Evolutionary conservation across 2,888 invertebrate species (phyloP), one percentile per base, ranked within the genome.

Genomic region (Chironomus riparius): DNA sequence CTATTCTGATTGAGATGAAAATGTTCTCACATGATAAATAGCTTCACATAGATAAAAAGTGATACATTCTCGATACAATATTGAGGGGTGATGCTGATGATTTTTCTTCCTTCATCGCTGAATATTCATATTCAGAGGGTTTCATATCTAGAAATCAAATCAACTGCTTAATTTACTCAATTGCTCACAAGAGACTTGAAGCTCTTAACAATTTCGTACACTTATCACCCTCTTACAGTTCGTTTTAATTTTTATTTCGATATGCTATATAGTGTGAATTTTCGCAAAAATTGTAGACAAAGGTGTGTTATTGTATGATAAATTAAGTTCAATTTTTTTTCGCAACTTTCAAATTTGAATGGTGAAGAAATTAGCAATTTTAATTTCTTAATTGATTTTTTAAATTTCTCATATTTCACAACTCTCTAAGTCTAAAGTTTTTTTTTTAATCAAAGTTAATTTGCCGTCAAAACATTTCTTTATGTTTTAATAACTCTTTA

Each of bases 91-190:
- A 38, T 56, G 56, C 15, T 56, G 38, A 38, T 56, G 13, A 50
- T 56, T 15, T 15, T 56, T 38, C 38, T 38, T 38, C 38, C 38
- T 38, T 38, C 38, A 38, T 38, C 7, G 10, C 38, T 38, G 38
- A 38, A 38, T 38, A 38, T 38, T 38, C 38, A 38, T 38, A 38
- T 10, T n/a, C 38, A 56, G 65, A 65, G 62, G 62, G 62, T 56
- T 56, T n/a, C n/a, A 18, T 15, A 7, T 4, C 4, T 0, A 15
- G 65, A 73, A 73, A 73, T 62, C 61, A 65, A 73, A 73, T 61
- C 28, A 65, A n/a, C 73, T 50, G 21, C 38, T 38, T 73, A 65
- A 73, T 62, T 73, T 62, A 12, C 5, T 7, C 21, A 73, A 62
- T 47, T 12, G 50, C 65, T 15, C 73, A n/a, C 73, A 5, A 13